Conservation (phyloP, 2,797 vertebrate genomes). For the Loriculus beryllinus region DNA sequence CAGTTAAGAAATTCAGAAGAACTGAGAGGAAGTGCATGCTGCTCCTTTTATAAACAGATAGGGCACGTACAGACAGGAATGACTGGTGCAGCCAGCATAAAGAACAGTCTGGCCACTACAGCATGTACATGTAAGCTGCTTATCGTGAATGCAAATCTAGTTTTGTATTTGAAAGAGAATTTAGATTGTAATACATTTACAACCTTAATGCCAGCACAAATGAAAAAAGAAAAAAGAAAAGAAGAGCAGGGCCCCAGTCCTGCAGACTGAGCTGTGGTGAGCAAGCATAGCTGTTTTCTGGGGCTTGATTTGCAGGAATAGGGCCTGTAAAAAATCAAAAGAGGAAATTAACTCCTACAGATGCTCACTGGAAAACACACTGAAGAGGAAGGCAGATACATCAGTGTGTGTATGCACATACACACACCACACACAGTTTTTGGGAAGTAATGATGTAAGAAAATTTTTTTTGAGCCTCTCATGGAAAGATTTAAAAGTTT, state of each 20-base stretch:
- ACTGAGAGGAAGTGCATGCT: background rate
- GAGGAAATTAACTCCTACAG: background rate
- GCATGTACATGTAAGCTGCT: background rate
- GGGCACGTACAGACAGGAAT: background rate
- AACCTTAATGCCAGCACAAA: background rate
- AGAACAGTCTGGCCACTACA: background rate
- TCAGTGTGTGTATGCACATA: no score
- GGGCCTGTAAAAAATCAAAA: background rate
- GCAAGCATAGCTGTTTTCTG: background rate
- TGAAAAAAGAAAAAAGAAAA: background rate
- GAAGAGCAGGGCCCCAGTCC: background rate
- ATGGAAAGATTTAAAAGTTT: background rate
- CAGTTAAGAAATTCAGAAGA: background rate
- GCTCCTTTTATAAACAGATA: background rate
- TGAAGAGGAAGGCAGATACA: background rate
- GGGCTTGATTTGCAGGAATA: background rate
- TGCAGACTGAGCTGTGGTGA: background rate
- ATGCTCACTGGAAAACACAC: background rate
- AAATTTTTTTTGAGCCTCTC: background rate
- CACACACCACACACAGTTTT: fast-evolving
- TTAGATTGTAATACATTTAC: background rate
- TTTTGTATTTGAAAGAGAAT: background rate
- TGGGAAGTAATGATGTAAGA: background rate
- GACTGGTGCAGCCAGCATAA: background rate
- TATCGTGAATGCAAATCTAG: background rate